Evolutionary conservation across 2,888 invertebrate genomes (phyloP).

Genomic region (Rhaphigaster nebulosa): DNA sequence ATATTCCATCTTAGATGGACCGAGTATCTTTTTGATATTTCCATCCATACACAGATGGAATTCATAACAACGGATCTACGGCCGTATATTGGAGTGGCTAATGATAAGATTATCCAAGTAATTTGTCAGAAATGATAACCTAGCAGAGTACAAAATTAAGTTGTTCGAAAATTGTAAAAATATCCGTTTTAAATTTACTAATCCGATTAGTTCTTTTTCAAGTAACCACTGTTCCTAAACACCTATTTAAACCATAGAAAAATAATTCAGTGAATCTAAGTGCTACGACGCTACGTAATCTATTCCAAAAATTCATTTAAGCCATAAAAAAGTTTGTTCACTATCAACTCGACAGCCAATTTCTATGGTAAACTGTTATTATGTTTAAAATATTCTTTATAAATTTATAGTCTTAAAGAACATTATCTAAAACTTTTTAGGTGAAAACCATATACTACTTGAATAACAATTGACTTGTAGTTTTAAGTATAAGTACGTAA

Average conservation of each 20-base stretch:
- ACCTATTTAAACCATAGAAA: not conserved
- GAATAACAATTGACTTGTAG: not conserved
- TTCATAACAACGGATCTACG: not conserved
- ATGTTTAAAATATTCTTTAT: not conserved
- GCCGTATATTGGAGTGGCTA: not conserved
- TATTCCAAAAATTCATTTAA: not conserved
- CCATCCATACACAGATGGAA: not conserved
- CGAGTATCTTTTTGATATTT: not conserved
- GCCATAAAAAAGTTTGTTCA: not conserved
- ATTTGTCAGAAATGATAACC: not conserved
- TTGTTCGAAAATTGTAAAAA: not conserved
- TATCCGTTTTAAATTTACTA: not conserved
- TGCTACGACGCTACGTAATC: not conserved
- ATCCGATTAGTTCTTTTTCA: not conserved
- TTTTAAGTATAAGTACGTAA: not conserved
- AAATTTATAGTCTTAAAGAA: not conserved
- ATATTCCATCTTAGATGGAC: not conserved
- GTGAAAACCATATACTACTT: not conserved
- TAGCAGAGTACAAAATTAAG: not conserved
- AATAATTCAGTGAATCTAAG: not conserved
- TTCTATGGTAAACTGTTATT: not conserved
- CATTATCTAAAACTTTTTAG: not conserved
- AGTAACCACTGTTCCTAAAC: not conserved
- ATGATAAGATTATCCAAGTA: not conserved
- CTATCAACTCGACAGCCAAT: no score